A percentile compares a stretch with the other conserved stretches of the same genome.
These are phyloP conservation scores for Spizella passerina DNA, from an alignment of 2,797 vertebrate species.

Conservation along the genomic window DNA sequence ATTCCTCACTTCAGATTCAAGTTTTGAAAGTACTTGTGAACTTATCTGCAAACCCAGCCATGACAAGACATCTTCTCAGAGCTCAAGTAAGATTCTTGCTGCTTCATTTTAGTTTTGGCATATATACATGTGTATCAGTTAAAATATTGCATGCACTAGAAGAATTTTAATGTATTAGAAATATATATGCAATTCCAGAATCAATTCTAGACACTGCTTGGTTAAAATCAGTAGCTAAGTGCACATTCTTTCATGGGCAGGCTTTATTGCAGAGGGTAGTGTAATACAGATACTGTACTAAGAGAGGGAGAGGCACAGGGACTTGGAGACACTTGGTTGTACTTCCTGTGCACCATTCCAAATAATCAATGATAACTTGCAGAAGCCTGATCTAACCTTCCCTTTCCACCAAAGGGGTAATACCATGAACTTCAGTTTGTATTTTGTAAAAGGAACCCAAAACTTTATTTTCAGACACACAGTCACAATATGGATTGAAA, in stretches of 20 bases:
- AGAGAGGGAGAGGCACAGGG: not conserved
- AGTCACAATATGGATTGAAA: not conserved
- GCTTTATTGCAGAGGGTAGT: not conserved
- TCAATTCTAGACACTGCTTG: not conserved
- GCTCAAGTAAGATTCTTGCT: slow-evolving; percentile 80
- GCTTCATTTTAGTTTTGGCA: not conserved
- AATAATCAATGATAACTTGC: not conserved
- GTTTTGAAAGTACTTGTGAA: slow-evolving; percentile 92
- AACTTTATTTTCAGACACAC: not conserved
- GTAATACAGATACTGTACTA: not conserved
- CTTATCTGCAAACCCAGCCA: slow-evolving; percentile 90
- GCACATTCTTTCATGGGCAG: not conserved
- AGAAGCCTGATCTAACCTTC: not conserved
- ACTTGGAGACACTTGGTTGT: not conserved
- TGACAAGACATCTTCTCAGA: slow-evolving; percentile 88
- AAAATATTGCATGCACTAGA: not conserved
- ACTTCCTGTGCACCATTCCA: not conserved
- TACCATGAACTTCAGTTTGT: not conserved
- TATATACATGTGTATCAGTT: not conserved
- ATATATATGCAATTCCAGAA: not conserved
- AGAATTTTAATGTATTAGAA: not conserved
- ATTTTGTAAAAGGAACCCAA: not conserved
- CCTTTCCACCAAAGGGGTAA: not conserved
- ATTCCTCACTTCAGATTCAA: slow-evolving; percentile 81
- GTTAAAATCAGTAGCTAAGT: not conserved